These are phyloP conservation scores for Huso huso DNA, from an alignment of 2,797 vertebrate genomes.

Conservation along the genomic window DNA sequence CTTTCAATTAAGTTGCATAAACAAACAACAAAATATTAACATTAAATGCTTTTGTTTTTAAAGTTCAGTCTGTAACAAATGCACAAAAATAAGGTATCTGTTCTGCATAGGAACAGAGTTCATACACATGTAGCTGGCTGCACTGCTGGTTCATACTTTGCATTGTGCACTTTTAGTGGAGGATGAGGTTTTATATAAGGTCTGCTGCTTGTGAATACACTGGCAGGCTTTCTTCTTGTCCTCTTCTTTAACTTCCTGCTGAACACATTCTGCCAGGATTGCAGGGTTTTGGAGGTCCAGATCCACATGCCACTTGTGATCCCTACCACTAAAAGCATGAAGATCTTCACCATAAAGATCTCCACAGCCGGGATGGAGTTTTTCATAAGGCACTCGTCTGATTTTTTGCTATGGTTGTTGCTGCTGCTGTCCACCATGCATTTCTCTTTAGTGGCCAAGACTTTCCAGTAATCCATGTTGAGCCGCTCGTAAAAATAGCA, in stretches of 20 bases:
- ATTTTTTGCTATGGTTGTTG: slow-evolving; percentile 50
- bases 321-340: slow-evolving; percentile 93
- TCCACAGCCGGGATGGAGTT: slow-evolving; percentile 86
- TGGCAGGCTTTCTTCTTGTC: slow-evolving; percentile 79
- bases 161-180: slow-evolving; percentile 71
- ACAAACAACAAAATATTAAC: slow-evolving; percentile 46
- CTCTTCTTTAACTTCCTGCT: slow-evolving; percentile 80
- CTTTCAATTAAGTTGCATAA: slow-evolving; percentile 47
- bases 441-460: slow-evolving; percentile 66
- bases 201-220: slow-evolving; percentile 73
- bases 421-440: slow-evolving; percentile 51
- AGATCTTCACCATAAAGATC: slow-evolving; percentile 96
- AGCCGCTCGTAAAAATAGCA: slow-evolving; percentile 95
- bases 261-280: slow-evolving; percentile 92
- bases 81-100: background rate
- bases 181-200: slow-evolving; percentile 87
- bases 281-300: slow-evolving; percentile 95
- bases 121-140: slow-evolving; percentile 84
- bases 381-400: slow-evolving; percentile 78
- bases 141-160: slow-evolving; percentile 76
- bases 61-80: background rate
- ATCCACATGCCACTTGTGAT: slow-evolving; percentile 98
- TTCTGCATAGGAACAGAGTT: slow-evolving; percentile 28
- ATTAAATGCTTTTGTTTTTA: slow-evolving; percentile 27
- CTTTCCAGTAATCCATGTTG: slow-evolving; percentile 90